phyloP scores from a whole-genome alignment of 2,888 invertebrate genomes.

The Lapara coniferarum region DNA sequence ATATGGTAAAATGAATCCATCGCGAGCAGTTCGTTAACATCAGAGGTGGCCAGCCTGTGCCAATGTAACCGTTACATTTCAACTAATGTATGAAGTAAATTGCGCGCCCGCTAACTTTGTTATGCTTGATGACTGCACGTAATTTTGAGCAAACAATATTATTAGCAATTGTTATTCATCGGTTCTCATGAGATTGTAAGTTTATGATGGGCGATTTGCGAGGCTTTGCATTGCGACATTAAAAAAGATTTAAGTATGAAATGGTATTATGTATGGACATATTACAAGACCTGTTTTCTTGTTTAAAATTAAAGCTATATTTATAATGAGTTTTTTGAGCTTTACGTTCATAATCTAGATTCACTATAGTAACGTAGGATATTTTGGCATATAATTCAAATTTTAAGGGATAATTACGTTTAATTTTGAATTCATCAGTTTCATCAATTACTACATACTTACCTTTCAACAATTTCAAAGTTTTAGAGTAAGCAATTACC shows the following conservation, averaged over 20 bases:
- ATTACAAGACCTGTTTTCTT: neutral
- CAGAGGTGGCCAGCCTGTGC: neutral
- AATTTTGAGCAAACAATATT: conserved; percentile 2
- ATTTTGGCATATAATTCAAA: too few species aligned
- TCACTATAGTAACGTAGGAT: too few species aligned
- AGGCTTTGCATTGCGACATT: neutral
- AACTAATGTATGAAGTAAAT: conserved; percentile 23
- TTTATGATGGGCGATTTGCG: neutral
- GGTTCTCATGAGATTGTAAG: neutral
- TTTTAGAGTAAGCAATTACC: too few species aligned
- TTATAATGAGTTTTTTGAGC: too few species aligned
- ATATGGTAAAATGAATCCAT: conserved; percentile 16
- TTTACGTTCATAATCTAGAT: too few species aligned
- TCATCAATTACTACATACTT: too few species aligned
- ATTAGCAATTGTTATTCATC: neutral
- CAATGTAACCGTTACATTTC: conserved; percentile 23
- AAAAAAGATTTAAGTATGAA: too few species aligned
- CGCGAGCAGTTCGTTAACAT: conserved; percentile 24
- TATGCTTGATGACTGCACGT: conserved; percentile 2
- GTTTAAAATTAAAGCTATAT: too few species aligned
- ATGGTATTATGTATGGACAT: too few species aligned
- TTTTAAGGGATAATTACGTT: too few species aligned
- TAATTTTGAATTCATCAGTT: too few species aligned
- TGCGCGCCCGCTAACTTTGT: conserved; percentile 19
- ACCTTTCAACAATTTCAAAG: too few species aligned